Percentiles rank a stretch among this genome's conserved stretches.
Conservation (phyloP, 2,113 vertebrate species). For the Callipepla californica region DNA sequence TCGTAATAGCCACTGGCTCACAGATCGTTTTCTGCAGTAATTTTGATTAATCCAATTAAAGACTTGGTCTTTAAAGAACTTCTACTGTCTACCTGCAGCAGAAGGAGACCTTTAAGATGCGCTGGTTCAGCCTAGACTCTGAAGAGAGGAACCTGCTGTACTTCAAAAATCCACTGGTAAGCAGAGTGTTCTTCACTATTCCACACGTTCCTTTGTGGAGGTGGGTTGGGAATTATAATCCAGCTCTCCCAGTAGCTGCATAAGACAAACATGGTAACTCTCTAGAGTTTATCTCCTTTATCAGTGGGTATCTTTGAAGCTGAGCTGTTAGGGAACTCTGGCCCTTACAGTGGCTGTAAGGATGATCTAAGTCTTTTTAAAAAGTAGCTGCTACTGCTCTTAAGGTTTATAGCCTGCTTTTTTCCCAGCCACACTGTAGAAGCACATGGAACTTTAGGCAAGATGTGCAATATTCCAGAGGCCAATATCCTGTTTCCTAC, state of each 20-base stretch:
- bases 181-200: not conserved
- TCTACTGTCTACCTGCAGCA: constrained; percentile 79
- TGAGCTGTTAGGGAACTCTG: not conserved
- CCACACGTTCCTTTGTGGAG: not conserved
- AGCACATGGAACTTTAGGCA: not conserved
- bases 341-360: not conserved
- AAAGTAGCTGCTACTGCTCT: not conserved
- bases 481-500: not conserved
- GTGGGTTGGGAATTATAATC: not conserved
- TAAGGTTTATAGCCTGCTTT: not conserved
- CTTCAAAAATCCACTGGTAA: constrained; percentile 91
- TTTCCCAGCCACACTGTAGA: not conserved
- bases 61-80: constrained; percentile 5
- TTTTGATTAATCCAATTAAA: not conserved
- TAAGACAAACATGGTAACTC: not conserved
- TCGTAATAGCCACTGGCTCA: not conserved
- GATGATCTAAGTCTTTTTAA: not conserved
- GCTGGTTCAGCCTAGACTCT: constrained; percentile 93
- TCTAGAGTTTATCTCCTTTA: not conserved
- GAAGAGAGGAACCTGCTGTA: constrained; percentile 90
- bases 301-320: not conserved
- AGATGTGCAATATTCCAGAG: not conserved
- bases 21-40: not conserved
- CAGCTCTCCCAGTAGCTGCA: not conserved
- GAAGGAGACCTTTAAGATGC: constrained; percentile 88